Evolutionary conservation across 2,113 vertebrate species (phyloP), one percentile per base, ranked within the genome.

Genomic region (Nibea albiflora): DNA sequence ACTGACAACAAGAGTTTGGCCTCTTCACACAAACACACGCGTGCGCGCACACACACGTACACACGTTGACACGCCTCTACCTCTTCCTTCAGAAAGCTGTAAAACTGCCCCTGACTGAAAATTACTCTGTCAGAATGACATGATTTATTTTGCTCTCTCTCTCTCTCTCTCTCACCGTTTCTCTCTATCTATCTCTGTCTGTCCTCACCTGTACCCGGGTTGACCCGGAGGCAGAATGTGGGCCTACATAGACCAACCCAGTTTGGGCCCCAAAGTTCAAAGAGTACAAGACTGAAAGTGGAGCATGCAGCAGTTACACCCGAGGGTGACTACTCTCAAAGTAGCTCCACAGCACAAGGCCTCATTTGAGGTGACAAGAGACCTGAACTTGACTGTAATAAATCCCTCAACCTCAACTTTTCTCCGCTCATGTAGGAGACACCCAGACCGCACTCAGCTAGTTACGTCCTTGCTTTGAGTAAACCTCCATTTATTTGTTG

Each of bases 81-180:
- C 20, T 15, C 28, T 57, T 73, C 75, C 35, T 2, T 70, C 19
- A 46, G n/a, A 49, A 2, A 66, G 58, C 68, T 64, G 61, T 76
- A 72, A 72, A 83, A 65, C 56, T 28, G 15, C 46, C 50, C 16
- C 60, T 20, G 42, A 53, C 52, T 61, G 39, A 63, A 53, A 60
- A 60, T 47, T 7, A 70, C 26, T 24, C 69, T 61, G 72, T 82
- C 65, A 83, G 24, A 47, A 53, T 52, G 22, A 16, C 24, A 12
- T 39, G 56, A 82, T 73, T 84, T 58, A 76, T 84, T 28, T 14
- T 31, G 0, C 49, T 64, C 26, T 52, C 50, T 52, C 35, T 63
- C 31, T 56, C 31, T 31, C 49, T 64, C 26, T 50, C 50, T 52
- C 35, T 63, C 42, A 50, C 28, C 53, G 15, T 24, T 6, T 5